phyloP scores from a whole-genome alignment of 2,888 invertebrate species.

The Ochropleura plecta region DNA sequence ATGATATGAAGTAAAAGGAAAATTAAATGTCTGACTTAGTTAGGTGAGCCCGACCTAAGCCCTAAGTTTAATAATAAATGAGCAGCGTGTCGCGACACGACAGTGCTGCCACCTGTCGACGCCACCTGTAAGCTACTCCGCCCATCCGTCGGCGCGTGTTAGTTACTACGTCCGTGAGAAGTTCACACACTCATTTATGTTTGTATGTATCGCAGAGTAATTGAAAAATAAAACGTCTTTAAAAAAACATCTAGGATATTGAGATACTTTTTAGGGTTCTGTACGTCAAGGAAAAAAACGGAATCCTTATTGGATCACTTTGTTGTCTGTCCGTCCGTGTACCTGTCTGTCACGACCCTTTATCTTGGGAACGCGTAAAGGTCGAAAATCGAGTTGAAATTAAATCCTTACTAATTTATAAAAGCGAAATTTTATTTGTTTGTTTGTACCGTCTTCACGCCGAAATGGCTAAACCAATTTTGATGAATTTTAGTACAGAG shows the following conservation, averaged over 20 bases:
- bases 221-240: neutral
- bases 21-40: conserved; percentile 29
- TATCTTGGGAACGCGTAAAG: no score
- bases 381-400: no score
- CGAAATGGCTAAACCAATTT: no score
- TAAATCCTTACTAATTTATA: no score
- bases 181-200: neutral
- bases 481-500: no score
- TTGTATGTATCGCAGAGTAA: neutral
- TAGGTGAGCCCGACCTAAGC: conserved; percentile 3
- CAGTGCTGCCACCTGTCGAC: conserved; percentile 44
- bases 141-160: neutral
- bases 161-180: neutral
- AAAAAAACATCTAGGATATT: neutral
- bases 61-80: conserved; percentile 28
- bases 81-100: conserved; percentile 5
- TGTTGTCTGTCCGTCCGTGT: no score
- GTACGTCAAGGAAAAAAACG: no score
- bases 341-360: no score
- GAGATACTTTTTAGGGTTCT: neutral
- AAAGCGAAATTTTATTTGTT: no score
- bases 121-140: conserved; percentile 2
- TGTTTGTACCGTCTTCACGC: no score
- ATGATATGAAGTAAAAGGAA: neutral
- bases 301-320: neutral